Evolutionary conservation across 2,797 vertebrate species (phyloP).

Genomic region (Echeneis naucrates): DNA sequence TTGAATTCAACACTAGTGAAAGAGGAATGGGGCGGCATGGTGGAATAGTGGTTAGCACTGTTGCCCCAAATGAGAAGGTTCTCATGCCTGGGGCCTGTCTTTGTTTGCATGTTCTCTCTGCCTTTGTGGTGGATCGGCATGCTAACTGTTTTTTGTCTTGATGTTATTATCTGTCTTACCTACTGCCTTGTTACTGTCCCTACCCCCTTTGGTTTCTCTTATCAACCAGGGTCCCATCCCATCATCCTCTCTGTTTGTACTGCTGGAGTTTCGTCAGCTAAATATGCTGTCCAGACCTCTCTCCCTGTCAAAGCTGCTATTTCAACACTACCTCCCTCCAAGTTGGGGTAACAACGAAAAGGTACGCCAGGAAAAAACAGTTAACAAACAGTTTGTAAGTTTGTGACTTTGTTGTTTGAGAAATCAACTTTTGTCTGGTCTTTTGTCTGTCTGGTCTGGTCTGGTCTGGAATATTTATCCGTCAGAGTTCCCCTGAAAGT

Average conservation of each 20-base stretch:
- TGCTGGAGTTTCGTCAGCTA: slow-evolving; percentile 92
- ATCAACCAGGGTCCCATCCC: slow-evolving; percentile 78
- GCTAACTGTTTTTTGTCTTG: too few species aligned
- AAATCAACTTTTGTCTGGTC: not conserved
- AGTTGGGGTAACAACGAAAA: slow-evolving; percentile 61
- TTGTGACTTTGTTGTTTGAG: too few species aligned
- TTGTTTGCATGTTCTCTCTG: too few species aligned
- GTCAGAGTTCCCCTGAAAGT: not conserved
- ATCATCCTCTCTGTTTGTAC: slow-evolving; percentile 85
- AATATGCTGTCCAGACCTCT: slow-evolving; percentile 82
- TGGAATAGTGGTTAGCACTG: too few species aligned
- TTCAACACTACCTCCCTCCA: slow-evolving; percentile 84
- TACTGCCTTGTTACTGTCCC: not conserved
- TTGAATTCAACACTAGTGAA: too few species aligned
- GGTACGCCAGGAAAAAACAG: slow-evolving; percentile 46
- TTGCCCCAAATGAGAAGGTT: too few species aligned
- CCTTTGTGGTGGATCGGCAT: too few species aligned
- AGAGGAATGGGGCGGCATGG: too few species aligned
- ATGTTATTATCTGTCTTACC: not conserved
- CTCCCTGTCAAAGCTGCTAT: slow-evolving; percentile 88
- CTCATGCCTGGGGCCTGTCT: too few species aligned
- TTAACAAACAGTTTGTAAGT: not conserved
- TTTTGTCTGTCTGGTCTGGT: too few species aligned
- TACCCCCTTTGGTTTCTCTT: not conserved
- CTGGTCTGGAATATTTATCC: not conserved